Conservation (phyloP, 2,797 vertebrate species). For the Thamnophis elegans region DNA sequence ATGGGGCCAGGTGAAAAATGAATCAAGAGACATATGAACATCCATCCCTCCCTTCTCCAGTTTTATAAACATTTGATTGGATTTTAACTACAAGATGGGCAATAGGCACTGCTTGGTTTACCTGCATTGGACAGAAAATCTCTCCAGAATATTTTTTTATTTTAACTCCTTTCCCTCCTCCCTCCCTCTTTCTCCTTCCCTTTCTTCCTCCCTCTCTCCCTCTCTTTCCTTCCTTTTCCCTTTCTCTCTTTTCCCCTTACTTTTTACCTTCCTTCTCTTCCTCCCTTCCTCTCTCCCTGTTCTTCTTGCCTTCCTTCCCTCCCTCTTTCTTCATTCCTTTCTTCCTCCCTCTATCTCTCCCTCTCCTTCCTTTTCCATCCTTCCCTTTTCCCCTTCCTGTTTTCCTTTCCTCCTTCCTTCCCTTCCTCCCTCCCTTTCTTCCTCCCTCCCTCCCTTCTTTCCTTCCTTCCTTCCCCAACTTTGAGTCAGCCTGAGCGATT, state of each 20-base stretch:
- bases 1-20: neutral
- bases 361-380: accelerated
- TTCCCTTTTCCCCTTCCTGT: accelerated
- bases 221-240: too few relatives aligned
- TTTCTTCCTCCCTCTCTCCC: too few relatives aligned
- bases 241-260: too few relatives aligned
- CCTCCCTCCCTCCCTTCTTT: accelerated
- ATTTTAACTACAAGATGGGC: neutral
- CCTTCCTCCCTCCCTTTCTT: accelerated
- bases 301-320: too few relatives aligned
- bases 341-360: too few relatives aligned
- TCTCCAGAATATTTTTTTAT: neutral
- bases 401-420: accelerated
- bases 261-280: too few relatives aligned
- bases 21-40: neutral
- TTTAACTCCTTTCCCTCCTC: neutral
- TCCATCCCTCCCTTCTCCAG: neutral
- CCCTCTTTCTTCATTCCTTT: too few relatives aligned
- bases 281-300: too few relatives aligned
- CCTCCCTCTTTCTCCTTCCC: too few relatives aligned
- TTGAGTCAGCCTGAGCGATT: neutral
- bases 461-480: neutral
- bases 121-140: neutral
- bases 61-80: neutral
- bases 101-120: neutral